A percentile compares a stretch with the other conserved stretches of the same genome.
These are phyloP conservation scores for Cephalopterus ornatus DNA, from an alignment of 2,113 vertebrate species.

Conservation along the genomic window DNA sequence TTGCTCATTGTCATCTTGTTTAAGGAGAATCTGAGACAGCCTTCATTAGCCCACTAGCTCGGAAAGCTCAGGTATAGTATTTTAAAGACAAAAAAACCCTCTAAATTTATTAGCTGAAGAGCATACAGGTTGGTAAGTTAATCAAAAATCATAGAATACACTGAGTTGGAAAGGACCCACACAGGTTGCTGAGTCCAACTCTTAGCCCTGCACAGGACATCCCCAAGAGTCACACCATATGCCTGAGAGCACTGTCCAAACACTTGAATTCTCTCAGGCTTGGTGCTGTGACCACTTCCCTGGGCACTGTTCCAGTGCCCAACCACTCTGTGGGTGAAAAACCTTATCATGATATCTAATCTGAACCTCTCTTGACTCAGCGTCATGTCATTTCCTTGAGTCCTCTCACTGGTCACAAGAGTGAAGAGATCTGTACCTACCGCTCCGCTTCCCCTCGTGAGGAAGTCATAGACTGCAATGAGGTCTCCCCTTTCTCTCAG, in stretches of 20 bases:
- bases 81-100: background rate
- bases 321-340: background rate
- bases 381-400: background rate
- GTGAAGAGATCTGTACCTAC: background rate
- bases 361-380: background rate
- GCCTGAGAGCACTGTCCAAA: background rate
- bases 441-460: background rate
- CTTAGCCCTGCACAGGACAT: background rate
- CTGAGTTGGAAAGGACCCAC: background rate
- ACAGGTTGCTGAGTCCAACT: fast-evolving
- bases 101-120: background rate
- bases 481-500: background rate
- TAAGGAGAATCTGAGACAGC: background rate
- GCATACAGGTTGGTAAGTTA: background rate
- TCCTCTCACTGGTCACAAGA: background rate
- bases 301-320: background rate
- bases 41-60: background rate
- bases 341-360: background rate
- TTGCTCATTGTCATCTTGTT: background rate
- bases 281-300: background rate
- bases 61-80: background rate
- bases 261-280: background rate
- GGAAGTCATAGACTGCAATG: background rate
- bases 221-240: background rate
- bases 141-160: background rate